A percentile compares a stretch with the other conserved stretches of the same genome.
phyloP scores from a whole-genome alignment of 2,113 vertebrate species.

The Siniperca chuatsi region DNA sequence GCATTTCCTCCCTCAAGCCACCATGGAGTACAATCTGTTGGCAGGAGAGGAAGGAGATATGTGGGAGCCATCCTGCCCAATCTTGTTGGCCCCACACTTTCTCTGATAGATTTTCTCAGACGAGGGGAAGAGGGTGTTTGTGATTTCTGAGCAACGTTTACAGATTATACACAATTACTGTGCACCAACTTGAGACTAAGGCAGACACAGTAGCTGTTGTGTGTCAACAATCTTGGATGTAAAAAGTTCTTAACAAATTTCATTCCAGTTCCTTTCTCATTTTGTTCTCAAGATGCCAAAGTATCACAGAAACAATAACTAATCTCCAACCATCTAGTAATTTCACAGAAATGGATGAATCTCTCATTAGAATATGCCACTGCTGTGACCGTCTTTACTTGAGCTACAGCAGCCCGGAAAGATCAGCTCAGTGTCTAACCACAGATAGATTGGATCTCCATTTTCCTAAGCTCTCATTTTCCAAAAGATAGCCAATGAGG shows the following conservation, averaged over 20 bases:
- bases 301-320: not conserved
- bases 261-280: not conserved
- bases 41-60: slow-evolving; percentile 37
- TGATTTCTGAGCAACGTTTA: slow-evolving; percentile 24
- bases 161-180: slow-evolving; percentile 1
- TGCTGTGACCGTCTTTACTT: slow-evolving; percentile 7
- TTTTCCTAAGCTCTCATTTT: slow-evolving; percentile 54
- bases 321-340: not conserved
- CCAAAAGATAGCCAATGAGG: slow-evolving; percentile 47
- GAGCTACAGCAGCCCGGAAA: slow-evolving; percentile 24
- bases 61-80: slow-evolving; percentile 32
- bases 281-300: not conserved
- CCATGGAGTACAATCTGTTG: slow-evolving; percentile 21
- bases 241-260: not conserved
- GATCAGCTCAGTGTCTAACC: slow-evolving; percentile 57
- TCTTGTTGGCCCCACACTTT: slow-evolving; percentile 20
- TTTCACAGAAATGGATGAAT: slow-evolving; percentile 15
- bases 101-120: slow-evolving; percentile 27
- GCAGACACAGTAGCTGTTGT: not conserved
- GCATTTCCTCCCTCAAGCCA: slow-evolving; percentile 35
- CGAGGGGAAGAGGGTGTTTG: not conserved
- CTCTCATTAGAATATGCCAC: not conserved
- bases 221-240: not conserved
- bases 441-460: slow-evolving; percentile 42
- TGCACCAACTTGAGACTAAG: not conserved